A percentile compares a stretch with the other conserved stretches of the same genome.
phyloP scores from a whole-genome alignment of 2,888 invertebrate species.

The Poecilus cupreus region DNA sequence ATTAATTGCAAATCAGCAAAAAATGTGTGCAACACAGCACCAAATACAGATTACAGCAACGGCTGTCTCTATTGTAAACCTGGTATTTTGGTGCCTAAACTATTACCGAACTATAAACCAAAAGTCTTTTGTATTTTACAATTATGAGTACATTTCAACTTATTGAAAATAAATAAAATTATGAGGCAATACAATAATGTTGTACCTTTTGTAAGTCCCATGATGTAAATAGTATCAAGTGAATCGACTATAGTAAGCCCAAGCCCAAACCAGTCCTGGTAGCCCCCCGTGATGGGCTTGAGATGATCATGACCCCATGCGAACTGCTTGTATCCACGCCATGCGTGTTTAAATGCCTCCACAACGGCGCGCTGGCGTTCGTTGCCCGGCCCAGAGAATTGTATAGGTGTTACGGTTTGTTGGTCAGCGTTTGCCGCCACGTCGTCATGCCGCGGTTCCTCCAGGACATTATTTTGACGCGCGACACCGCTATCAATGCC shows the following conservation, averaged over 20 bases:
- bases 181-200: no score
- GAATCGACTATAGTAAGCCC: conserved; percentile 98
- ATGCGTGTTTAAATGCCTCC: conserved; percentile 93
- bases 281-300: conserved; percentile 89
- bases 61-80: no score
- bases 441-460: conserved; percentile 71
- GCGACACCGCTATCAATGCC: conserved; percentile 63
- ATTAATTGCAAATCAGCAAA: no score
- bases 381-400: conserved; percentile 83
- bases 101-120: no score
- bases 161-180: no score
- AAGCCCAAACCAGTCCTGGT: conserved; percentile 95
- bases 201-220: conserved; percentile 92
- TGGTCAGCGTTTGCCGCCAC: conserved; percentile 20
- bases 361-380: conserved; percentile 89
- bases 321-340: conserved; percentile 93
- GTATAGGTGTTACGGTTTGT: conserved; percentile 50
- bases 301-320: conserved; percentile 99
- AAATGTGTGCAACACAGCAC: no score
- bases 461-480: conserved; percentile 72
- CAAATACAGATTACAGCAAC: no score
- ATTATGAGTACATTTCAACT: no score
- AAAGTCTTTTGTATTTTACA: no score
- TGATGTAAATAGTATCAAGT: conserved; percentile 96
- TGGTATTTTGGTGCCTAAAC: no score